Conservation (phyloP, 2,113 vertebrate genomes). For the Apistogramma diplotaenia region DNA sequence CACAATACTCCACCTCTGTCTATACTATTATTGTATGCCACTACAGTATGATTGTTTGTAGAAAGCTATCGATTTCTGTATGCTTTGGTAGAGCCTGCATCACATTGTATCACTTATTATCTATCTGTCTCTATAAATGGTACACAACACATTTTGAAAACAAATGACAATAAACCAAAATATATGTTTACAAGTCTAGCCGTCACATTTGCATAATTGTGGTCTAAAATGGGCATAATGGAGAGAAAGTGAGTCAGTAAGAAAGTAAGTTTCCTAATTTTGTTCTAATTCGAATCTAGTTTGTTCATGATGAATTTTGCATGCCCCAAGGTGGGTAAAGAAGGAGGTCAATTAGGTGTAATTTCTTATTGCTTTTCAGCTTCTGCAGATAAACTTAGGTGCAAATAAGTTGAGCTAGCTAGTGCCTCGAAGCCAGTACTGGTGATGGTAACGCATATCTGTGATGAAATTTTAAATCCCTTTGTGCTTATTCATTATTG, state of each 20-base stretch:
- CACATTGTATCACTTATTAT: not conserved
- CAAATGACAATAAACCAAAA: not conserved
- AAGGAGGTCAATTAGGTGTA: not conserved
- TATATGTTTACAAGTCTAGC: not conserved
- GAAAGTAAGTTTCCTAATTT: not conserved
- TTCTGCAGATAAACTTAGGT: not conserved
- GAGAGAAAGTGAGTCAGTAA: not conserved
- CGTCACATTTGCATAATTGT: not conserved
- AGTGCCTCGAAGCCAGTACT: not conserved
- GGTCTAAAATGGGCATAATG: not conserved
- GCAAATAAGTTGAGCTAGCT: accelerated
- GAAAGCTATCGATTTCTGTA: no score
- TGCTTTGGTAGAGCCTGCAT: not conserved
- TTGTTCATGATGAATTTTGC: not conserved
- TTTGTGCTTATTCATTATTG: not conserved
- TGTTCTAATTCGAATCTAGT: not conserved
- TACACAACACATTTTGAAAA: not conserved
- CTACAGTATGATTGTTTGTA: no score
- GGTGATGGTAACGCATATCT: not conserved
- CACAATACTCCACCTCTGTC: not conserved
- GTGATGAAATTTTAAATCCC: not conserved
- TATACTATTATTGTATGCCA: not conserved
- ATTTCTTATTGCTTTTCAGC: not conserved
- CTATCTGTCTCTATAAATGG: not conserved
- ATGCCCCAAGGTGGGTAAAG: not conserved